Percentiles rank a stretch among this genome's conserved stretches.
These are phyloP conservation scores for Synergus gifuensis DNA, from an alignment of 2,888 invertebrate genomes.

Conservation along the genomic window DNA sequence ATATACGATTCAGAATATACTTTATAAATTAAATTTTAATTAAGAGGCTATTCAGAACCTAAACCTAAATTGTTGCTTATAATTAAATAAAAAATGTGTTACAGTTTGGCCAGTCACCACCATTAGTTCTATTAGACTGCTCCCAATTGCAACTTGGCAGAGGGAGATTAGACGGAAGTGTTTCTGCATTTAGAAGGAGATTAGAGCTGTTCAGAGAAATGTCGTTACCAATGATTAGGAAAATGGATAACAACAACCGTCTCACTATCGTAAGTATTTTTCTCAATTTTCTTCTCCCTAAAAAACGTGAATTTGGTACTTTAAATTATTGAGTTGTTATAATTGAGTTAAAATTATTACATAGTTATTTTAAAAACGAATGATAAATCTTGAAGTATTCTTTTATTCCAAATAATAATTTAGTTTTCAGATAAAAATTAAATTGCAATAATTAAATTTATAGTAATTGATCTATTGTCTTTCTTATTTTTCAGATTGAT, in stretches of 20 bases:
- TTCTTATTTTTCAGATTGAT: conserved; percentile 79
- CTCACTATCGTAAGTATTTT: conserved; percentile 87
- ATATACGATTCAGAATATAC: background rate
- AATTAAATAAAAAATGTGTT: conserved; percentile 57
- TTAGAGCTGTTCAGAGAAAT: conserved; percentile 92
- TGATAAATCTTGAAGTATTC: background rate
- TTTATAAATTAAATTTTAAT: background rate
- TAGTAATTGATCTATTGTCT: background rate
- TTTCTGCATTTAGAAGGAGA: conserved; percentile 89
- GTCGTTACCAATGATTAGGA: conserved; percentile 93
- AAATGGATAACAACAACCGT: conserved; percentile 88
- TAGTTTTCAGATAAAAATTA: background rate
- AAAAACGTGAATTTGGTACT: background rate
- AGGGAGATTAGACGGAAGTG: conserved; percentile 91
- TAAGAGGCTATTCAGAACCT: too few relatives aligned
- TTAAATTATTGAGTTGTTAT: too few relatives aligned
- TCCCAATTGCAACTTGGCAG: conserved; percentile 93
- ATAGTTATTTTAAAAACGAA: too few relatives aligned
- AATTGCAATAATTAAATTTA: background rate
- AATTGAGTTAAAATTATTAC: background rate
- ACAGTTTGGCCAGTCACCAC: conserved; percentile 88
- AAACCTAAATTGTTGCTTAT: background rate
- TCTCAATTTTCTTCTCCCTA: conserved; percentile 5
- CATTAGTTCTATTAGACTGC: conserved; percentile 92
- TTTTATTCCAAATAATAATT: background rate